Base-by-base conservation (phyloP, 1,140 invertebrate genomes). In the Amphibalanus amphitrite region DNA sequence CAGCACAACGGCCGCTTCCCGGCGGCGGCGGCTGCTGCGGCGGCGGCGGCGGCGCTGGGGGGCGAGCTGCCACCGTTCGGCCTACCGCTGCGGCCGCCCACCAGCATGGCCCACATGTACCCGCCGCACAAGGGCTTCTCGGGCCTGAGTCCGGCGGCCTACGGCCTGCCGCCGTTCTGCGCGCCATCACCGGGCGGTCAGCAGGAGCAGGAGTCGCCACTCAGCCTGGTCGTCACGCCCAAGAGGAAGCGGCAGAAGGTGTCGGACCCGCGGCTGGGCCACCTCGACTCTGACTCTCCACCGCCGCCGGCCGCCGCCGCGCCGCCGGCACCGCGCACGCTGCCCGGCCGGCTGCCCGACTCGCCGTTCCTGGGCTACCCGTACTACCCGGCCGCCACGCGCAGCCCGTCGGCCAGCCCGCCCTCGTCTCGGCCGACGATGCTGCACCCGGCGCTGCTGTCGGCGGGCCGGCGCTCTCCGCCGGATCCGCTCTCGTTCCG, bases 201-300 rank as follows among this genome's bases (percentile, higher is more conserved):
- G 47, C 47, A 59, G 47, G 80, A 81, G 70, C 93, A 97, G 80
- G 95, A 93, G 78, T 93, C 96, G 80, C 90, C 94, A 0, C 85
- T 97, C 20, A 92, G 92, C 76, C 85, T 97, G 74, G 92, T 97
- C 29, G 92, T 97, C 73, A 90, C 90, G 30, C 91, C 92, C 0
- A 96, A 96, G 82, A 95, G 93, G 83, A 97, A 96, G 83, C 85
- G 94, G 28, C 94, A 97, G 79, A 97, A 97, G 87, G 84, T 97
- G 71, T 97, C 94, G 25, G 94, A 97, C 79, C 96, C 93, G 67
- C 85, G 95, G 73, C 91, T 93, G 17, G 47, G 47, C 20, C 13
- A 23, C 33, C 33, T 38, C 17, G 47, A 59, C 10, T 23, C 10
- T 1, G 47, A 59, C 47, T 59, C 47, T 8, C 47, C 47, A 20